Conservation (phyloP, 2,113 vertebrate genomes). For the Plotosus lineatus region DNA sequence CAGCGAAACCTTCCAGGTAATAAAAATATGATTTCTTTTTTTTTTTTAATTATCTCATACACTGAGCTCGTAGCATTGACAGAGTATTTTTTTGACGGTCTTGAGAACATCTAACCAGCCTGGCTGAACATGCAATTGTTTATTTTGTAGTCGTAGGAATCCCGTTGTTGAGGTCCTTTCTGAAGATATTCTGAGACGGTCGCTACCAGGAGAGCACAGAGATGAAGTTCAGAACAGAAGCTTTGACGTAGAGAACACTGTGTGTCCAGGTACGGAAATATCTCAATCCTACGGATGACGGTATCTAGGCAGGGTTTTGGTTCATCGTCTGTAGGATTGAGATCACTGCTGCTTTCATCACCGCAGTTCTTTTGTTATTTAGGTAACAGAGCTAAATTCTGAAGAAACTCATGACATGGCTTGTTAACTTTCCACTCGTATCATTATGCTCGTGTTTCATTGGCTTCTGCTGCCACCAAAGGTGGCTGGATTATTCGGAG, state of each 20-base stretch:
- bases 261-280: slow-evolving; percentile 80
- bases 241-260: slow-evolving; percentile 61
- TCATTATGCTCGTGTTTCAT: no score
- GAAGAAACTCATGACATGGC: no score
- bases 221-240: slow-evolving; percentile 17
- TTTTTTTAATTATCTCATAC: not conserved
- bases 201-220: not conserved
- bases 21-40: not conserved
- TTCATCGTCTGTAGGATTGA: no score
- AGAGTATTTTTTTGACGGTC: not conserved
- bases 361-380: no score
- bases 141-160: slow-evolving; percentile 14
- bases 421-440: no score
- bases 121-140: not conserved
- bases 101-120: not conserved
- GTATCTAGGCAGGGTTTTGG: not conserved
- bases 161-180: slow-evolving; percentile 3
- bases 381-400: no score
- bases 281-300: not conserved
- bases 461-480: no score
- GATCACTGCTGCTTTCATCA: no score
- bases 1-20: slow-evolving; percentile 34
- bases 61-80: not conserved
- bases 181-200: slow-evolving; percentile 11
- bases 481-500: no score